Conservation (phyloP, 2,797 vertebrate species). For the Botia almorhae region DNA sequence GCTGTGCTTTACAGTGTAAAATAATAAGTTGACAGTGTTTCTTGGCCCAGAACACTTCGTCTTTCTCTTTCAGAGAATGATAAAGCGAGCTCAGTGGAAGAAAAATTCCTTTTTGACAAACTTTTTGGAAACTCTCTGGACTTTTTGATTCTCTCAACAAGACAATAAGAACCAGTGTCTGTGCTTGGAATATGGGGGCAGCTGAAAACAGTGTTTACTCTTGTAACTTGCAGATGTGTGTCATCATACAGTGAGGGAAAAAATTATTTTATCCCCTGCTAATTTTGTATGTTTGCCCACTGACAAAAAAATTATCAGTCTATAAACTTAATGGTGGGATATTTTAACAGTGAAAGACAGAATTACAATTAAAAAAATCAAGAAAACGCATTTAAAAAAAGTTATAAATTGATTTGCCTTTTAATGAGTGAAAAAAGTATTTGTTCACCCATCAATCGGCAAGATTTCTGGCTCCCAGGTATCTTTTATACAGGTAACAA, state of each 20-base stretch:
- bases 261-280: constrained; percentile 68
- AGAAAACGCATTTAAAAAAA: too few relatives aligned
- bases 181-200: constrained; percentile 66
- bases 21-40: constrained; percentile 53
- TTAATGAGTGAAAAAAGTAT: too few relatives aligned
- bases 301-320: background rate
- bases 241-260: constrained; percentile 69
- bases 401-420: too few relatives aligned
- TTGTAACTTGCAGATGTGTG: constrained; percentile 57
- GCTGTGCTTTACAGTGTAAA: constrained; percentile 35
- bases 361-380: too few relatives aligned
- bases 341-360: too few relatives aligned
- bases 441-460: too few relatives aligned
- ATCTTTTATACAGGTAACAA: too few relatives aligned
- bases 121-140: constrained; percentile 57
- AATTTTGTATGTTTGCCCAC: background rate
- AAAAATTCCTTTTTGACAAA: constrained; percentile 65
- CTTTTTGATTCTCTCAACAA: constrained; percentile 41
- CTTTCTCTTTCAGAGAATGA: constrained; percentile 63
- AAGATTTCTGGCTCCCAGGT: too few relatives aligned
- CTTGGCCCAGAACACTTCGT: constrained; percentile 56
- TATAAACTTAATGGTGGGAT: too few relatives aligned
- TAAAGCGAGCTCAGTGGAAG: constrained; percentile 64
- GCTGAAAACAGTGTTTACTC: constrained; percentile 67
- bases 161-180: constrained; percentile 63